Evolutionary conservation across 2,113 vertebrate genomes (phyloP).

Genomic region (crab-eating macaque (Macaca fascicularis)): DNA sequence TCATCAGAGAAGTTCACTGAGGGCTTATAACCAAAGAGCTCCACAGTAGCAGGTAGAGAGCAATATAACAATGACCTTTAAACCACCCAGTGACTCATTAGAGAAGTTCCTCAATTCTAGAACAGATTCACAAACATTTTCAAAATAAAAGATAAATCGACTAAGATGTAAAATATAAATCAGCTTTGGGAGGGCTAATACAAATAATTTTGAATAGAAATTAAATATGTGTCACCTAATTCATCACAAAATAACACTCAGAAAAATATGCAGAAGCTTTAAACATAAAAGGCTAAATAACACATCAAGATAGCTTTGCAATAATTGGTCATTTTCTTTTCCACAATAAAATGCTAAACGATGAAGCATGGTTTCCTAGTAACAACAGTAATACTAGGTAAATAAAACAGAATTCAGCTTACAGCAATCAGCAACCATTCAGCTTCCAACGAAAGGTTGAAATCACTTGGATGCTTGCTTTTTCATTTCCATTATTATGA

Average conservation of each 20-base stretch:
- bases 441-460: background rate
- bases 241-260: constrained; percentile 30
- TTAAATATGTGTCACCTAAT: constrained; percentile 38
- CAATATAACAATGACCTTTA: background rate
- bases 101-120: constrained; percentile 8
- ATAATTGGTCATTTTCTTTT: constrained; percentile 56
- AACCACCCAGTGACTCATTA: background rate
- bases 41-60: background rate
- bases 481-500: constrained; percentile 36
- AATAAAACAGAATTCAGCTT: constrained; percentile 51
- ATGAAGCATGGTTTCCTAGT: constrained; percentile 53
- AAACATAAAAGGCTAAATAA: constrained; percentile 47
- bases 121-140: constrained; percentile 20
- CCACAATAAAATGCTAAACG: constrained; percentile 41
- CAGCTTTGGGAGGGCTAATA: background rate
- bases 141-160: constrained; percentile 20
- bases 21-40: background rate
- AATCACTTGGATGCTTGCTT: constrained; percentile 41
- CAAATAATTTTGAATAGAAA: constrained; percentile 57
- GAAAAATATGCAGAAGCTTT: constrained; percentile 9
- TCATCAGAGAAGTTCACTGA: background rate
- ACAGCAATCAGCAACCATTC: constrained; percentile 56
- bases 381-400: constrained; percentile 43
- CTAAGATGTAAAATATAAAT: constrained; percentile 43
- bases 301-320: constrained; percentile 19